Evolutionary conservation across 2,888 invertebrate species (phyloP).

Genomic region (Slavum lentiscoides): DNA sequence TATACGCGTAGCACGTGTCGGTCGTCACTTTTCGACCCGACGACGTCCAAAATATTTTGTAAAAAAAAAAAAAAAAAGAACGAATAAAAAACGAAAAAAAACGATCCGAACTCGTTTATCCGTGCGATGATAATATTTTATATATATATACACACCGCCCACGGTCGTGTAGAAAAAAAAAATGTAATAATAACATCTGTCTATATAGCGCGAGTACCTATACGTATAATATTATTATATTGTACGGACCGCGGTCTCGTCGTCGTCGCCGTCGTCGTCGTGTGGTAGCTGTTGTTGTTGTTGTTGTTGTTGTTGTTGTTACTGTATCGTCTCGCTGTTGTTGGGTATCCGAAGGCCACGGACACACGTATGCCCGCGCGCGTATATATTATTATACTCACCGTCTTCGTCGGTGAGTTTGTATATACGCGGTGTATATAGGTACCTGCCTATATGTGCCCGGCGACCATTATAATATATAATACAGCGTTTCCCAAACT

Average conservation of each 20-base stretch:
- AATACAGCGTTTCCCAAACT: no score
- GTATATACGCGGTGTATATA: no score
- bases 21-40: no score
- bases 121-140: background rate
- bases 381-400: no score
- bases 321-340: no score
- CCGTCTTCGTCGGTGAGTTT: no score
- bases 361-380: background rate
- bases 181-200: background rate
- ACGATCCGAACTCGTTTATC: background rate
- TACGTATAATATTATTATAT: no score
- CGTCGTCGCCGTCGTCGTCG: background rate
- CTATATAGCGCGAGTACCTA: background rate
- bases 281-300: no score
- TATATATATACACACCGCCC: background rate
- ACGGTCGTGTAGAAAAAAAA: background rate
- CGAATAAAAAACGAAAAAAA: background rate
- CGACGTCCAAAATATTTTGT: background rate
- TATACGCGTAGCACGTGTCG: no score
- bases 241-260: background rate
- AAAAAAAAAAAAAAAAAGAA: background rate
- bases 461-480: no score
- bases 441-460: no score
- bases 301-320: no score
- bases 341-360: background rate